Evolutionary conservation across 2,113 vertebrate species (phyloP).

Genomic region (Camarhynchus parvulus): DNA sequence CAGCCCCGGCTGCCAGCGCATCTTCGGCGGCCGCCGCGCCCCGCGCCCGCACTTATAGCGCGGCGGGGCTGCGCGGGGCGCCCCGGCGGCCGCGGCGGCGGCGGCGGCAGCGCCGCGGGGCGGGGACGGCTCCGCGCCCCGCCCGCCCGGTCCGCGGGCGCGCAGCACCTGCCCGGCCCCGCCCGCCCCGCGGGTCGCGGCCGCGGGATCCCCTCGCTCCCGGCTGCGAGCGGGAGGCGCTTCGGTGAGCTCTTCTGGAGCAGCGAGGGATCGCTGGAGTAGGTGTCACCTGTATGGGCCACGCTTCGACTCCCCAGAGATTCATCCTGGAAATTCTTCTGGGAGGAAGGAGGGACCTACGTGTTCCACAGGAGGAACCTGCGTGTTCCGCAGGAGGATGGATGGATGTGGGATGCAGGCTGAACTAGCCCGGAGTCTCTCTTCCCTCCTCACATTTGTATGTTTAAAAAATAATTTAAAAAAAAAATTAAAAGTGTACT

Average conservation of each 20-base stretch:
- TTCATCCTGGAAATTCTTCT: not conserved
- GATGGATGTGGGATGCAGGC: not conserved
- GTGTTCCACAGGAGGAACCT: not conserved
- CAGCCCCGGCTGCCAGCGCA: too few species aligned
- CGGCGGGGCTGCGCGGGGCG: too few species aligned
- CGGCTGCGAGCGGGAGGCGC: not conserved
- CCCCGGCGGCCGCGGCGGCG: too few species aligned
- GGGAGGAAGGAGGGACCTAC: not conserved
- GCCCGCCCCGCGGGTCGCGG: not conserved
- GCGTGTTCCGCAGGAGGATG: not conserved
- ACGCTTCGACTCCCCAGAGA: accelerated
- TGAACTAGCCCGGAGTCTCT: too few species aligned
- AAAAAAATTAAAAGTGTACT: too few species aligned
- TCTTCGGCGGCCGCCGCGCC: too few species aligned
- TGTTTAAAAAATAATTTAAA: not conserved
- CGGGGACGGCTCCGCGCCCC: too few species aligned
- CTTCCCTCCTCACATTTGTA: not conserved
- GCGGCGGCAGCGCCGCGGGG: too few species aligned
- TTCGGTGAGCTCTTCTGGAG: not conserved
- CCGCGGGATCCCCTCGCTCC: accelerated
- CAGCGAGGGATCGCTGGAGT: accelerated
- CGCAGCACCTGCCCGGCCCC: not conserved
- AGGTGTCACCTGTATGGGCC: not conserved
- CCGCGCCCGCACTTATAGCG: too few species aligned
- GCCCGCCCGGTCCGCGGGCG: not conserved